Base-by-base conservation (phyloP, 2,113 vertebrate genomes). In the Colossoma macropomum region DNA sequence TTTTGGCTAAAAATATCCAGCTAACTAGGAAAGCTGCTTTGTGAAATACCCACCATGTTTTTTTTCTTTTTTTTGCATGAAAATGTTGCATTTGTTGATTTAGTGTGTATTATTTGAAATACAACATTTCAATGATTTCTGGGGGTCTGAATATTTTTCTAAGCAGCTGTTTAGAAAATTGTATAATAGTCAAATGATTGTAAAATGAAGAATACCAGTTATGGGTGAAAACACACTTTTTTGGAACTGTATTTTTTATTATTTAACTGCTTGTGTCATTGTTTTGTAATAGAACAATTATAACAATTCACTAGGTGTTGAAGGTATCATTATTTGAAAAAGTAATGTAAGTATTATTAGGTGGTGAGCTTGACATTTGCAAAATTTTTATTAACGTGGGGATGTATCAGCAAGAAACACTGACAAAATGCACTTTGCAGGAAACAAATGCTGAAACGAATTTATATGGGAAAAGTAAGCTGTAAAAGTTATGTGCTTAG, bases 161-260 rank as follows among this genome's bases (percentile, higher is more conserved):
- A 62, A 48, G 54, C 56, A 52, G 66, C 78, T 89, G 85, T 92
- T 93, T 93, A 92, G 92, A 94, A 94, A 91, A 89, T 92, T 88
- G 91, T 95, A 93, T 91, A 92, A 41, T 93, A 93, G 92, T 94
- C 91, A 90, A 86, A 92, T 93, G 86, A 88, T 92, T 91, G 92
- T 95, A 92, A 95, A 92, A 89, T 94, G 91, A 92, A 83, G 80
- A 84, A 89, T 91, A 95, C 88, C 89, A 91, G 86, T 93, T 93
- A 89, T 73, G 80, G 54, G 89, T 94, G 92, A 92, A 89, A 92
- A 91, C 87, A 90, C 91, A 89, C 92, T 93, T 91, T 93, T 91
- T 93, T 78, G 92, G 88, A 94, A 91, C 88, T 93, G 90, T 93
- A 88, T 86, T 92, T 92, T 90, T 89, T 92, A 23, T 70, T 59